Base-by-base conservation (phyloP, 2,113 vertebrate genomes). In the Hippolais icterina region DNA sequence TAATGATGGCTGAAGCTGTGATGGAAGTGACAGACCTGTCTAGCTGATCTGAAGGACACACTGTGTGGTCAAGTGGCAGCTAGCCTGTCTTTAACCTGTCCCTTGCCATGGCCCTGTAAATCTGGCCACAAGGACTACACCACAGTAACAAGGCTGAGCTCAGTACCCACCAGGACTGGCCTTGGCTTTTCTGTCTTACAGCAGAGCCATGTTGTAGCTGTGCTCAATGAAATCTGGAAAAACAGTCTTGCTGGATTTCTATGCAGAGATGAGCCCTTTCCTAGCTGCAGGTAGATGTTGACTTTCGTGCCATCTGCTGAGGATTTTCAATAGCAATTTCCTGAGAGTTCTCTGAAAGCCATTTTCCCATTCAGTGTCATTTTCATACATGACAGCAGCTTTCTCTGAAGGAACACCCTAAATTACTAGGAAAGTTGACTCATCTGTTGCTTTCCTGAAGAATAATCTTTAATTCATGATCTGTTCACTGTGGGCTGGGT, bases 391-490 rank as follows among this genome's bases (percentile, higher is more conserved):
- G 85, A 95, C 90, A 93, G 68, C 87, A 94, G 44, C 53, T 47
- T 89, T 90, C 83, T 94, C 79, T 90, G 80, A 86, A 93, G 85
- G 56, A 93, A 64, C 71, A 81, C 83, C 71, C 64, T 63, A 54
- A 90, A 86, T 66, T 90, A 68, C 79, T 70, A 68, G 85, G 76
- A 46, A 86, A 70, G 56, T 74, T 96, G 95, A 86, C 63, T 96
- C 79, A 94, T 96, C 83, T 86, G 35, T 85, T 95, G 71, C 88
- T 59, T 87, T 87, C 44, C 64, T 86, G 79, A 93, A 81, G 42
- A 90, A 60, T 86, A 53, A 92, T 93, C 88, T 91, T 96, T 89
- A 88, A 95, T 90, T 93, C 83, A 71, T 94, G 44, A 94, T 89
- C 71, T 92, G 11, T 53, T 94, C 7, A 0, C 69, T 49, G 41